Evolutionary conservation across 2,888 invertebrate species (phyloP), one percentile per base, ranked within the genome.

Genomic region (Phortica magna): DNA sequence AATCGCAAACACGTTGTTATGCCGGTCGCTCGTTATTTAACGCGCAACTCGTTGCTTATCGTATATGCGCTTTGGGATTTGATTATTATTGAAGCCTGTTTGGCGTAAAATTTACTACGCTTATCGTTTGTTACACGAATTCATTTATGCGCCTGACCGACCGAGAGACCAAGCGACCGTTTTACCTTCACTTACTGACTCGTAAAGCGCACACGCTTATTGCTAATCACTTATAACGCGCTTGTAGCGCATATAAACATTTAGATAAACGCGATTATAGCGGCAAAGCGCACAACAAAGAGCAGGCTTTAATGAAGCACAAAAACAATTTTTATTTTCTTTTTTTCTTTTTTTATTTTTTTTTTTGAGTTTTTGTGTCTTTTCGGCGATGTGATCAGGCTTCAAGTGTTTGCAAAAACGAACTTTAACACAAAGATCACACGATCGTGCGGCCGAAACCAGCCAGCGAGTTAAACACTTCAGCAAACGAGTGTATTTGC

Each of bases 181-280:
- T 31, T 31, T 31, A 31, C 31, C 31, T 31, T 31, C 31, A 31
- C 31, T 31, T 31, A 31, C 31, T 31, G 31, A 31, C 31, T 31
- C 31, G 31, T 31, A 31, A 31, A 31, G 31, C 31, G 31, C 31
- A 31, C 31, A 31, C 31, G 31, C 48, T 48, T 48, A 48, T 14
- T 48, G 42, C 48, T 70, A 70, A 70, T 43, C 48, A 12, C 48
- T 43, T 39, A 48, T 68, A 19, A 48, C 22, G 48, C 43, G 43
- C 48, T 17, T 48, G 19, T 19, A 70, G 17, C 68, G 39, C 68
- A 19, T 48, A 70, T 39, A 65, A 41, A 68, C 19, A 55, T 55
- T 55, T 55, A 6, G 61, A 61, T 61, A 22, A 61, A 22, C 61
- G 5, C 22, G 61, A 12, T 48, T 9, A 48, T 7, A 12, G 14